Conservation (phyloP, 2,888 invertebrate genomes). For the Sminthurinus aureus region DNA sequence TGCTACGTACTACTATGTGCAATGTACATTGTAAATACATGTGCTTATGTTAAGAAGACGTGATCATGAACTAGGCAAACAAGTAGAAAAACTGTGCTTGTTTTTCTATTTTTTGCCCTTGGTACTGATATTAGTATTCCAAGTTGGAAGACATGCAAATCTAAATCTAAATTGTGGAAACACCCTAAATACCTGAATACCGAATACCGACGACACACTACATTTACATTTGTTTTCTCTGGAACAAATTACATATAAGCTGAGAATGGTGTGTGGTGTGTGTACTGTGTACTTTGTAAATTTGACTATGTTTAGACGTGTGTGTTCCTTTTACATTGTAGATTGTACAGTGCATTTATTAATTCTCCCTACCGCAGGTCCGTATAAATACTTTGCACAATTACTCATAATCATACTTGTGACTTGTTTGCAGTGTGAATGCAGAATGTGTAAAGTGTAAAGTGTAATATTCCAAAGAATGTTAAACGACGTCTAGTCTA, state of each 20-base stretch:
- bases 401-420: constrained; percentile 25
- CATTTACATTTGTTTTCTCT: background rate
- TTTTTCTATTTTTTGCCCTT: background rate
- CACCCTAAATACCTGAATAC: constrained; percentile 38
- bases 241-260: constrained; percentile 7
- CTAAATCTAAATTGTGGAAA: constrained; percentile 25
- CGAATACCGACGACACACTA: background rate
- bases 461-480: background rate
- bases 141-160: constrained; percentile 18
- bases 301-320: too few relatives aligned
- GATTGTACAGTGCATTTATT: background rate
- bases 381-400: background rate
- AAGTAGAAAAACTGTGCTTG: background rate
- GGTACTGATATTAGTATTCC: background rate
- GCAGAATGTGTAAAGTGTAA: too few relatives aligned
- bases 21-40: too few relatives aligned
- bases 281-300: background rate
- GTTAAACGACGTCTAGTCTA: background rate
- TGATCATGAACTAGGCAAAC: background rate
- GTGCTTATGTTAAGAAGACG: background rate
- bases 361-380: constrained; percentile 24
- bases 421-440: too few relatives aligned
- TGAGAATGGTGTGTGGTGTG: too few relatives aligned
- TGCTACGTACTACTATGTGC: background rate
- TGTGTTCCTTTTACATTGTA: background rate